Evolutionary conservation across 2,797 vertebrate genomes (phyloP).

Genomic region (Delichon dasypus): DNA sequence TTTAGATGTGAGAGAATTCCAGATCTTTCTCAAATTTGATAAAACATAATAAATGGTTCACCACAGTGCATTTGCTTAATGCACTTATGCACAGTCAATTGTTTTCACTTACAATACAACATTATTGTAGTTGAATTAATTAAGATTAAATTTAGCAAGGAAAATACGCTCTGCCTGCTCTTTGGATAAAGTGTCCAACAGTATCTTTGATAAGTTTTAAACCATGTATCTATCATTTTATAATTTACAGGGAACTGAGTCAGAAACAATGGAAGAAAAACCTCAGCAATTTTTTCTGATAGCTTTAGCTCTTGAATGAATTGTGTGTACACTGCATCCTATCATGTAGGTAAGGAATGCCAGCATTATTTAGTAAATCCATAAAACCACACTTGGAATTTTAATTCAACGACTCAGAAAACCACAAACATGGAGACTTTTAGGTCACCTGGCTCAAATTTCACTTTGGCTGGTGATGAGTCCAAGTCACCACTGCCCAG

Average conservation of each 20-base stretch:
- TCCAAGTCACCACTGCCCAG: not conserved
- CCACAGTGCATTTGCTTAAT: not conserved
- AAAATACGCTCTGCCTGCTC: not conserved
- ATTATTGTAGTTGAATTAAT: not conserved
- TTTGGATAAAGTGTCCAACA: not conserved
- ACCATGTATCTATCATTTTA: not conserved
- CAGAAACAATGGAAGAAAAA: not conserved
- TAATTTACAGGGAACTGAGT: not conserved
- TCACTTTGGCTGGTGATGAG: not conserved
- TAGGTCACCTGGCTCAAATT: not conserved
- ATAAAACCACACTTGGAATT: not conserved
- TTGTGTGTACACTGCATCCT: not conserved
- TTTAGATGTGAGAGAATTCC: not conserved
- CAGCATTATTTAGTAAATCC: not conserved
- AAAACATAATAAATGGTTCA: not conserved
- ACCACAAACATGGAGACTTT: not conserved
- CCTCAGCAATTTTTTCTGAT: not conserved
- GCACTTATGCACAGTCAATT: not conserved
- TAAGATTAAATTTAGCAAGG: not conserved
- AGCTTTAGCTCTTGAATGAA: not conserved
- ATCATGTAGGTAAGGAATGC: not conserved
- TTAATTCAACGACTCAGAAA: not conserved
- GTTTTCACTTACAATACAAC: not conserved
- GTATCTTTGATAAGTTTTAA: not conserved
- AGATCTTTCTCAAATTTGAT: not conserved